Percentiles rank a stretch among this genome's conserved stretches.
These are phyloP conservation scores for Vireo altiloquus DNA, from an alignment of 2,113 vertebrate genomes.

Conservation along the genomic window DNA sequence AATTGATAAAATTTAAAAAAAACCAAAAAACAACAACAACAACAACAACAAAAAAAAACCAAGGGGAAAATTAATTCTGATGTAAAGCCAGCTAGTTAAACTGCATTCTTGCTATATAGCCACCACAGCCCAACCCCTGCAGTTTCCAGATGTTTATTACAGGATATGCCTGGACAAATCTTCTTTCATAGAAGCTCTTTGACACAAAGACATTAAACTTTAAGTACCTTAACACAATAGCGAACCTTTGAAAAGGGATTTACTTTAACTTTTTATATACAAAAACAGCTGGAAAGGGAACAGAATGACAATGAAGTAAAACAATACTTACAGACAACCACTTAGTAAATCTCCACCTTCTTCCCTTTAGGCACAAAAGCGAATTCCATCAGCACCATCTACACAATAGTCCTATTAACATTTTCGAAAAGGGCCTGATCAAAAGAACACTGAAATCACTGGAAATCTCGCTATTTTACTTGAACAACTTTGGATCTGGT, in stretches of 20 bases:
- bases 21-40: not conserved
- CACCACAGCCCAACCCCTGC: not conserved
- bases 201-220: slow-evolving; percentile 21
- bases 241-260: slow-evolving; percentile 14
- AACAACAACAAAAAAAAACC: not conserved
- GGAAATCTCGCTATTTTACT: not conserved
- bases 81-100: slow-evolving; percentile 1
- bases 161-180: slow-evolving; percentile 35
- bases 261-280: not conserved
- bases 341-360: slow-evolving; percentile 11
- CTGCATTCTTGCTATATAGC: not conserved
- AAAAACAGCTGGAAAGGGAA: slow-evolving; percentile 33
- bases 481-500: slow-evolving; percentile 2
- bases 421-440: not conserved
- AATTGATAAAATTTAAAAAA: not conserved
- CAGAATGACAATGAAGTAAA: slow-evolving; percentile 28
- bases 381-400: not conserved
- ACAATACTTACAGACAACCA: not conserved
- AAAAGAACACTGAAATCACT: slow-evolving; percentile 18
- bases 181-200: slow-evolving; percentile 33
- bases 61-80: not conserved
- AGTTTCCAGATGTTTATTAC: slow-evolving; percentile 55
- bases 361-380: not conserved
- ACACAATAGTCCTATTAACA: not conserved
- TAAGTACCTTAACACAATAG: slow-evolving; percentile 36